Conservation (phyloP, 2,888 invertebrate species). For the Agriotes lineatus region DNA sequence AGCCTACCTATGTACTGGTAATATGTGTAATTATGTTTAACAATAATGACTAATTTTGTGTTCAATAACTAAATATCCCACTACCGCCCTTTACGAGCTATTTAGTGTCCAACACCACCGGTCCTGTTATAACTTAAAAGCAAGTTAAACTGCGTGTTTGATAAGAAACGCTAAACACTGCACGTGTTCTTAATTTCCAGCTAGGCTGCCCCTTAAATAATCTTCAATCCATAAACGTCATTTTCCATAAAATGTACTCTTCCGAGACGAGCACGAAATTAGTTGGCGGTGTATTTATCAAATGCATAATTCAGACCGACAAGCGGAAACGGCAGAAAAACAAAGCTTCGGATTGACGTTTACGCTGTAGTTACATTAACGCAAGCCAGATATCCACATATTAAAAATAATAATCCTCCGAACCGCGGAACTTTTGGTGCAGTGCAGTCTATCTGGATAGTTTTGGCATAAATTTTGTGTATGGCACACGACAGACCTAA, state of each 20-base stretch:
- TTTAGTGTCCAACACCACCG: too few relatives aligned
- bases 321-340: conserved; percentile 56
- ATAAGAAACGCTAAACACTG: too few relatives aligned
- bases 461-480: conserved; percentile 37
- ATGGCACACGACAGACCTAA: conserved; percentile 26
- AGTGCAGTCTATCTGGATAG: conserved; percentile 34
- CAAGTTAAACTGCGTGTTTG: too few relatives aligned
- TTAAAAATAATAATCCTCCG: conserved; percentile 43
- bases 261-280: conserved; percentile 58
- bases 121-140: too few relatives aligned
- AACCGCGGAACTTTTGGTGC: conserved; percentile 6
- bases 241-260: conserved; percentile 43
- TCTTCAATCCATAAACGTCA: conserved; percentile 26
- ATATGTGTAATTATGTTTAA: too few relatives aligned
- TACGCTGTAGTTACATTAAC: conserved; percentile 34
- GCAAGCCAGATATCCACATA: conserved; percentile 36
- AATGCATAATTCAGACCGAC: conserved; percentile 56
- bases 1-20: too few relatives aligned
- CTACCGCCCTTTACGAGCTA: too few relatives aligned
- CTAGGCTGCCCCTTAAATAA: not conserved
- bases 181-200: conserved; percentile 10
- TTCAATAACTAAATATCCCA: too few relatives aligned
- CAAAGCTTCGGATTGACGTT: conserved; percentile 27
- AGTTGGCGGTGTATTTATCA: conserved; percentile 52
- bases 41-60: too few relatives aligned